Evolutionary conservation across 2,888 invertebrate genomes (phyloP), one percentile per base, ranked within the genome.

Genomic region (Mythimna impura): DNA sequence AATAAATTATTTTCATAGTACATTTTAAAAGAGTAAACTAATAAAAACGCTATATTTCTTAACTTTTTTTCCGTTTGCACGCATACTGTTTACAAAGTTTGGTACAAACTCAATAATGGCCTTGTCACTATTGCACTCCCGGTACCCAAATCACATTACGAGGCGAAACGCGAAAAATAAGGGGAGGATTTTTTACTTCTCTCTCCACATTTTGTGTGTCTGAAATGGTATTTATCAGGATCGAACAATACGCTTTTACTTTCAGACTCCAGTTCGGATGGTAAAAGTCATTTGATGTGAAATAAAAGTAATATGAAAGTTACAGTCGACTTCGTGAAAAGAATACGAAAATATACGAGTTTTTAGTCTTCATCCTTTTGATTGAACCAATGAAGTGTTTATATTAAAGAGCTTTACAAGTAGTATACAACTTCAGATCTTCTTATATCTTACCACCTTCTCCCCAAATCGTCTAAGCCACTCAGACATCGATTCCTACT

Each of bases 91-190:
- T 57, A 76, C 75, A 76, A 77, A 84, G 75, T 84, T 84, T 66
- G 65, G 62, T 63, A 74, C 57, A 80, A 80, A 77, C 76, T 80
- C 70, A 82, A 81, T 84, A 76, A 81, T 65, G 60, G 80, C 65
- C 64, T 76, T 86, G 85, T 78, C 82, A 80, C 80, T 67, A 72
- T 80, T 73, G 77, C 84, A 81, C 79, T 79, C 86, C 77, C 71
- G 65, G 77, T 71, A 72, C 78, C 74, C 73, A 75, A 85, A 82
- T 82, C 83, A 80, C 72, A 80, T 85, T 82, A 85, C 85, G 76
- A 70, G 58, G 65, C 68, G 73, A 76, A 73, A 75, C 62, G 66
- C 62, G 61, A 71, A 70, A 82, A 82, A 73, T 70, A 73, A 68
- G 66, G 55, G 47, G 67, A 63, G 34, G 58, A 65, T 54, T 74